Percentiles rank a stretch among this genome's conserved stretches.
Evolutionary conservation across 2,113 vertebrate genomes (phyloP).

Genomic region (Malaclemys terrapin): DNA sequence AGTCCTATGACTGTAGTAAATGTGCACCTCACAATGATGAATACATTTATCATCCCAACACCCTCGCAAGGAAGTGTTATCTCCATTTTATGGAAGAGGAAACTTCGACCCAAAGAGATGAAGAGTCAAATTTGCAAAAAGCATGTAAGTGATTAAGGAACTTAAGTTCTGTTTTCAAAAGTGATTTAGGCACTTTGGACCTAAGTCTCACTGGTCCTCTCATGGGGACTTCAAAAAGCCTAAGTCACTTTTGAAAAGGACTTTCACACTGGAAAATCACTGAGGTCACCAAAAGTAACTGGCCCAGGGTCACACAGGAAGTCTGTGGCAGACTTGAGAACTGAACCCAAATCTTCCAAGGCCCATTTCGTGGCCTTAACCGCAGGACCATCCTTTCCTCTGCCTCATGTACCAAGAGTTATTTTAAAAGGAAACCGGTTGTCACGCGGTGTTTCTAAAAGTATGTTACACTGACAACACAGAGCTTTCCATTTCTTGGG

Average conservation of each 20-base stretch:
- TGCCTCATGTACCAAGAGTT: background rate
- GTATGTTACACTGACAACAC: background rate
- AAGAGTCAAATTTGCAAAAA: background rate
- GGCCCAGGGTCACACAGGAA: background rate
- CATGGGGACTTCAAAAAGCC: background rate
- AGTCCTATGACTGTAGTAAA: background rate
- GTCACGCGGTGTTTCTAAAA: background rate
- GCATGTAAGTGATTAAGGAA: background rate
- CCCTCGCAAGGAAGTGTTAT: background rate
- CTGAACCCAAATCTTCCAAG: background rate
- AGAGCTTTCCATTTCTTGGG: background rate
- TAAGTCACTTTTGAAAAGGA: background rate
- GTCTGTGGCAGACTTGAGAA: background rate
- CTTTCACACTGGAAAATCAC: background rate
- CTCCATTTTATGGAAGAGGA: background rate
- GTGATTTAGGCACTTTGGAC: background rate
- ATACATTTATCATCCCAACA: background rate
- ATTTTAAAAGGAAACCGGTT: slow-evolving; percentile 1
- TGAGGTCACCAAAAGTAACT: background rate
- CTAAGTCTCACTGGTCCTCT: background rate
- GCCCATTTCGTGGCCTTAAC: background rate
- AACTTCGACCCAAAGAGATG: background rate
- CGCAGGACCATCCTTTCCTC: background rate
- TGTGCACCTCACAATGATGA: background rate
- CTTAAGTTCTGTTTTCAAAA: background rate